Evolutionary conservation across 2,888 invertebrate species (phyloP).

Genomic region (Tillus elongatus): DNA sequence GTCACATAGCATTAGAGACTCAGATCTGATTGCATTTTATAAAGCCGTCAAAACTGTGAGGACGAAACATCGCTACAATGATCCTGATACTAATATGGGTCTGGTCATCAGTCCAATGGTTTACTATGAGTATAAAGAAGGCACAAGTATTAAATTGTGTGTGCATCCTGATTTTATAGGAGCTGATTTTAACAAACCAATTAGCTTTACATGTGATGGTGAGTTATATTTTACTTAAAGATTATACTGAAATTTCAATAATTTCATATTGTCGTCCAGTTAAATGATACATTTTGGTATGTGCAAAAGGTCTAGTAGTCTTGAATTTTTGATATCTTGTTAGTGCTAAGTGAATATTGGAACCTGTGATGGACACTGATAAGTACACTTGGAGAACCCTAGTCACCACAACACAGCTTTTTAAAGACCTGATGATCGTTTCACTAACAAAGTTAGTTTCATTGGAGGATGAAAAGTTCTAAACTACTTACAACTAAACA

Average conservation of each 20-base stretch:
- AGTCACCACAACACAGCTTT: too few species aligned
- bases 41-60: slow-evolving; percentile 72
- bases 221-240: slow-evolving; percentile 29
- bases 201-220: slow-evolving; percentile 91
- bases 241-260: too few species aligned
- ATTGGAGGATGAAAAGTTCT: too few species aligned
- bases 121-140: slow-evolving; percentile 63
- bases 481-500: too few species aligned
- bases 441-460: too few species aligned
- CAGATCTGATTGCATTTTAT: slow-evolving; percentile 73
- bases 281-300: too few species aligned
- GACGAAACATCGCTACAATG: slow-evolving; percentile 66
- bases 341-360: too few species aligned
- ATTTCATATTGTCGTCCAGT: too few species aligned
- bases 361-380: too few species aligned
- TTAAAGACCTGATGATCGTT: too few species aligned
- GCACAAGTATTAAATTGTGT: slow-evolving; percentile 82
- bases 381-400: too few species aligned
- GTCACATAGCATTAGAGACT: slow-evolving; percentile 44
- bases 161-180: slow-evolving; percentile 55
- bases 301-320: slow-evolving; percentile 1
- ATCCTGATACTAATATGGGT: slow-evolving; percentile 75
- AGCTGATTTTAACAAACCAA: slow-evolving; percentile 48
- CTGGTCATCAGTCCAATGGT: slow-evolving; percentile 82
- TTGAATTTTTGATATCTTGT: slow-evolving; percentile 1